A percentile compares a stretch with the other conserved stretches of the same genome.
Evolutionary conservation across 2,113 vertebrate genomes (phyloP).

Genomic region (Machaerirhynchus nigripectus): DNA sequence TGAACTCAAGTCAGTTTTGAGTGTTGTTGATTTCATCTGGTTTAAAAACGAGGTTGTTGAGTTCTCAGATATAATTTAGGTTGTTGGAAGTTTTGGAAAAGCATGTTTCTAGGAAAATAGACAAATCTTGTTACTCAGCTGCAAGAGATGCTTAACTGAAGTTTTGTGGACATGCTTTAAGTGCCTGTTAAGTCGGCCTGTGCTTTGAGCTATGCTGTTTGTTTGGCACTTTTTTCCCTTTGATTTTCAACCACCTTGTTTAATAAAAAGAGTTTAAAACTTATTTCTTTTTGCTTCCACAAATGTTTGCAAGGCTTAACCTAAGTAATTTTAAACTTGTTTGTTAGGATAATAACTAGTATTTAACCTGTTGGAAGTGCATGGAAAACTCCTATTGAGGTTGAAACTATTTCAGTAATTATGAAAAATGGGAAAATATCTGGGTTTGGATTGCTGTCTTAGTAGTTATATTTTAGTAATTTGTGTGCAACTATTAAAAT

Average conservation of each 20-base stretch:
- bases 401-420: neutral
- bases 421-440: neutral
- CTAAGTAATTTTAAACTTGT: neutral
- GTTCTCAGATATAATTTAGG: neutral
- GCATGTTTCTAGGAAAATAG: neutral
- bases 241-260: neutral
- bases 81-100: neutral
- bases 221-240: accelerated
- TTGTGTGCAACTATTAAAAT: neutral
- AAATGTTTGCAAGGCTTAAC: neutral
- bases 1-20: neutral
- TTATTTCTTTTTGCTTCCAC: neutral
- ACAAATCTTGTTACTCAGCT: neutral
- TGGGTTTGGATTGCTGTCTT: neutral
- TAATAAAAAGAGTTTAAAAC: neutral
- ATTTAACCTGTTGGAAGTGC: neutral
- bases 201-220: neutral
- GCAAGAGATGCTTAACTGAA: neutral
- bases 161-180: neutral
- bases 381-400: neutral
- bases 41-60: neutral
- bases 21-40: neutral
- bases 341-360: neutral
- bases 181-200: neutral
- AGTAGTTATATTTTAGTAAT: neutral